phyloP scores from a whole-genome alignment of 2,797 vertebrate species.

The Buceros bicornis region DNA sequence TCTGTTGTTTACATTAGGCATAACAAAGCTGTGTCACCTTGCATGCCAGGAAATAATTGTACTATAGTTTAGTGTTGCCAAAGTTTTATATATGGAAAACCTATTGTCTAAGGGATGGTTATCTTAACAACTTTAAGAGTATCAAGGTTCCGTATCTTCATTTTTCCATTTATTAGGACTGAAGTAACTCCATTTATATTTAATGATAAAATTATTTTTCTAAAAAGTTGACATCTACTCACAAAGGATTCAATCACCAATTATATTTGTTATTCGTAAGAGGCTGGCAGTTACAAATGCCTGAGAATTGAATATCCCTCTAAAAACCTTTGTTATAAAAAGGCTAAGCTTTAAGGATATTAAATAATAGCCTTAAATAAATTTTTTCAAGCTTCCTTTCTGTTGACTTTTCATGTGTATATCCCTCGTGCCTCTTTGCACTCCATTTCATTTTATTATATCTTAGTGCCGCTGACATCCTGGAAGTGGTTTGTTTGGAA shows the following conservation, averaged over 20 bases:
- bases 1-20: constrained; percentile 74
- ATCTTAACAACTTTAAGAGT: constrained; percentile 65
- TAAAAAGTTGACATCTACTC: constrained; percentile 81
- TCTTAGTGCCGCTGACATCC: neutral
- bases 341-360: constrained; percentile 80
- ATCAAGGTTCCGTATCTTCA: constrained; percentile 28
- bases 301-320: constrained; percentile 69
- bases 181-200: constrained; percentile 69
- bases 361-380: constrained; percentile 87
- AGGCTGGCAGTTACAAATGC: constrained; percentile 49
- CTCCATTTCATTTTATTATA: neutral
- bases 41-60: constrained; percentile 76
- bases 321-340: constrained; percentile 80
- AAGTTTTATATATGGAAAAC: constrained; percentile 74
- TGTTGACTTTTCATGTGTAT: constrained; percentile 32
- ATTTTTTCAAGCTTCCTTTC: constrained; percentile 80
- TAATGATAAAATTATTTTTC: constrained; percentile 83
- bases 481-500: constrained; percentile 13
- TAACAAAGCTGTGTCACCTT: constrained; percentile 78
- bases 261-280: constrained; percentile 24
- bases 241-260: constrained; percentile 64
- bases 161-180: constrained; percentile 73
- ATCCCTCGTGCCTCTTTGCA: neutral
- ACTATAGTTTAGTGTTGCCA: constrained; percentile 74
- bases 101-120: constrained; percentile 53